A percentile compares a stretch with the other conserved stretches of the same genome.
These are phyloP conservation scores for Drosophila nigritarsus DNA, from an alignment of 2,888 invertebrate genomes.

Conservation along the genomic window DNA sequence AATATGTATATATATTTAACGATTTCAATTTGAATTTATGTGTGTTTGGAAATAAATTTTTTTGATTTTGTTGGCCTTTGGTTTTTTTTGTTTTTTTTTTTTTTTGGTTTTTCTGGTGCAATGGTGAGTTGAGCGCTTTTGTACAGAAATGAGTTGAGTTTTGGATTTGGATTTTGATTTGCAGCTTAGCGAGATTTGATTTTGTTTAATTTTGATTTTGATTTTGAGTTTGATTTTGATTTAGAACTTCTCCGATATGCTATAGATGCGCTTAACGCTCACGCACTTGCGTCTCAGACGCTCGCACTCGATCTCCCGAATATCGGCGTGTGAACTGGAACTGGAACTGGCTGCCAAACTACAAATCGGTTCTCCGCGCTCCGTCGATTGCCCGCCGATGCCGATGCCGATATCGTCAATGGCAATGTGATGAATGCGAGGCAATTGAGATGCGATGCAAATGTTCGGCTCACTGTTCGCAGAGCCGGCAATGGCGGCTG, in stretches of 20 bases:
- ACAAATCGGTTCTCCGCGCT: slow-evolving; percentile 26
- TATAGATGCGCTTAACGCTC: slow-evolving; percentile 84
- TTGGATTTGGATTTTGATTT: slow-evolving; percentile 18
- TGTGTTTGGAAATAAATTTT: slow-evolving; percentile 28
- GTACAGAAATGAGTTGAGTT: slow-evolving; percentile 18
- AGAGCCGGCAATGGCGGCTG: slow-evolving; percentile 39
- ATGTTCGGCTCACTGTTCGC: slow-evolving; percentile 73
- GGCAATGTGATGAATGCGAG: slow-evolving; percentile 69
- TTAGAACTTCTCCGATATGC: slow-evolving; percentile 84
- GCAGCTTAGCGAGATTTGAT: slow-evolving; percentile 50
- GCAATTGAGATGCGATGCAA: slow-evolving; percentile 50
- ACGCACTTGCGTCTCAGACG: slow-evolving; percentile 83
- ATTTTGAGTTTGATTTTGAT: slow-evolving; percentile 35
- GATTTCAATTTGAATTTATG: slow-evolving; percentile 31
- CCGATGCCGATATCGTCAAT: slow-evolving; percentile 72
- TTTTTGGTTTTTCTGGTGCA: slow-evolving; percentile 12
- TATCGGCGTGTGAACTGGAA: slow-evolving; percentile 79
- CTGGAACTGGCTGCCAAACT: slow-evolving; percentile 65
- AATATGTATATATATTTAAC: slow-evolving; percentile 13
- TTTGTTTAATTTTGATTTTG: slow-evolving; percentile 14
- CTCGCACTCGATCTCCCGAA: slow-evolving; percentile 84
- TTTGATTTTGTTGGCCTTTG: slow-evolving; percentile 31
- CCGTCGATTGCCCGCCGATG: slow-evolving; percentile 28
- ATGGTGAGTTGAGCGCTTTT: slow-evolving; percentile 19
- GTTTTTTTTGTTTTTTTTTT: neutral